Conservation (phyloP, 2,113 vertebrate genomes). For the Trogon melanurus region DNA sequence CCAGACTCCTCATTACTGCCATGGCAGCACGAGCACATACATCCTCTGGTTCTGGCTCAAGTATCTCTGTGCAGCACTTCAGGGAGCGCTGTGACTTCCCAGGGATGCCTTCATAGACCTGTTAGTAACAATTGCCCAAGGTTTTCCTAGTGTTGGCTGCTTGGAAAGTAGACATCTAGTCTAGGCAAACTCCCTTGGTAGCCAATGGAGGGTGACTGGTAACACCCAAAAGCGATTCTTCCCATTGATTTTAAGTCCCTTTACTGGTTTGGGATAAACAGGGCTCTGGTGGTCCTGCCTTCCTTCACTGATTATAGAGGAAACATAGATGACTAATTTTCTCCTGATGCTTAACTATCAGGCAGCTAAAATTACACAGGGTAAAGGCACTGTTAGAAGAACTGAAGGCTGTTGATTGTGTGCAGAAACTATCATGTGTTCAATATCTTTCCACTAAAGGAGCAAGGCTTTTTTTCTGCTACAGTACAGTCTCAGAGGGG, state of each 20-base stretch:
- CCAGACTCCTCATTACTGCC: not conserved
- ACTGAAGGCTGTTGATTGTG: not conserved
- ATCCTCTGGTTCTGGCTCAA: not conserved
- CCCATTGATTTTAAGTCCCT: not conserved
- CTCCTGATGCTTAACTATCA: not conserved
- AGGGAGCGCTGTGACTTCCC: not conserved
- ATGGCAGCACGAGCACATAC: not conserved
- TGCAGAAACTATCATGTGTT: not conserved
- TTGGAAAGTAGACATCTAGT: not conserved
- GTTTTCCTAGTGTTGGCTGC: not conserved
- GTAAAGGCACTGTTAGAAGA: not conserved
- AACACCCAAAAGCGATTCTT: not conserved
- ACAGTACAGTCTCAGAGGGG: not conserved
- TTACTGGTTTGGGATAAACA: not conserved
- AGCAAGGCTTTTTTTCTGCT: not conserved
- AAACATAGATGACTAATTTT: not conserved
- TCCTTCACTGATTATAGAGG: not conserved
- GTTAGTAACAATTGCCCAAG: not conserved
- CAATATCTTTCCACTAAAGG: not conserved
- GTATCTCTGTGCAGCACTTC: not conserved
- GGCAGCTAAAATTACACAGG: not conserved
- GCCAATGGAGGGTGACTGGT: not conserved
- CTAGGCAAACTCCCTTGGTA: not conserved
- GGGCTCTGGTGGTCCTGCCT: not conserved
- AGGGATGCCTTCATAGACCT: not conserved